Base-by-base conservation (phyloP, 2,888 invertebrate species). In the Callyntrura sp. region DNA sequence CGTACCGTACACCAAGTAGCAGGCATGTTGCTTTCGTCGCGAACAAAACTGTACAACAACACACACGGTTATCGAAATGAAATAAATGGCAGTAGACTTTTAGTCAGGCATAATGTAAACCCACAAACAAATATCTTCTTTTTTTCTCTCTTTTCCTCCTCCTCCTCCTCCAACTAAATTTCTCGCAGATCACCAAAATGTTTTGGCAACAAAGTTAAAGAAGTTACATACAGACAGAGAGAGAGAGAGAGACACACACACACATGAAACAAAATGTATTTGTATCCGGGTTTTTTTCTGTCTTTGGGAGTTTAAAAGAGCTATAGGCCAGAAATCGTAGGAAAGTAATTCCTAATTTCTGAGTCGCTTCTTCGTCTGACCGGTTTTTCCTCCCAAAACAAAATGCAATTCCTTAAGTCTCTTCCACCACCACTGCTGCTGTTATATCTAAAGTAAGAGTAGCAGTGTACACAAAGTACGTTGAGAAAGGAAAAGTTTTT, bases 321-420 rank as follows among this genome's bases (percentile, higher is more conserved):
- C 43, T 87, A 28, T 65, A 65, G 65, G 65, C 65, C 14, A n/a
- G 65, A 55, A 85, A 87, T 87, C 79, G 81, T 68, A 79, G 65
- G 20, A 85, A 85, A 85, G 78, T 85, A 85, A 78, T 85, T 85
- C 78, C 85, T 78, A 76, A 85, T 85, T 85, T 43, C 76, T 73
- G 43, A 73, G 68, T 43, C 84, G 60, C 78, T 86, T 8, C 25
- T 23, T 65, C 48, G 23, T 85, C 73, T 85, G 60, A 35, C 70
- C 57, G 48, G 84, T 9, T 51, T 23, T 28, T 51, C 70, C 48
- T 70, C 68, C 9, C 82, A 11, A 23, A 4, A 14, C 12, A 48
- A 83, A 62, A 25, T 20, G 12, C 25, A 12, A 62, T 20, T 62
- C n/a, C 17, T 11, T 62, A 11, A 11, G n/a, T 17, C 1, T 62